Evolutionary conservation across 2,113 vertebrate species (phyloP).

Genomic region (Neoarius graeffei): DNA sequence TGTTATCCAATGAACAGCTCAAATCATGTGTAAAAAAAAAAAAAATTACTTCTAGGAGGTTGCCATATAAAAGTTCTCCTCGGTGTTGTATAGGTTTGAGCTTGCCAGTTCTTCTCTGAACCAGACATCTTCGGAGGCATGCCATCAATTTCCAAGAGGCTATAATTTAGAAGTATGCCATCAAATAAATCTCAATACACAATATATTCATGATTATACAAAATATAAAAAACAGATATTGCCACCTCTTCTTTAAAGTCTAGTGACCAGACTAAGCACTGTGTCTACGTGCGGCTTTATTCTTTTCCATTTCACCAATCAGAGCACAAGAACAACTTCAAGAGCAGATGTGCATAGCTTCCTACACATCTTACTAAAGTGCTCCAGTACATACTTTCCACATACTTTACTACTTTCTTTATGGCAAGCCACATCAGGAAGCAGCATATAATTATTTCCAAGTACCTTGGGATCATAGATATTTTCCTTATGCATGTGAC

Average conservation of each 20-base stretch:
- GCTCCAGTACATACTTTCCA: conserved; percentile 31
- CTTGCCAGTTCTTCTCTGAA: background rate
- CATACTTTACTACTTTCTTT: conserved; percentile 19
- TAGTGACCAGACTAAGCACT: background rate
- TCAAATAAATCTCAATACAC: background rate
- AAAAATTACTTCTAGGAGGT: background rate
- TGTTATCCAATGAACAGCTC: background rate
- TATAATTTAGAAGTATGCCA: background rate
- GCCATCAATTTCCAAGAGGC: background rate
- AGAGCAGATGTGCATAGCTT: background rate
- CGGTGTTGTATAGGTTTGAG: background rate
- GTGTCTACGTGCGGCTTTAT: background rate
- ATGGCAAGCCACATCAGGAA: conserved; percentile 15
- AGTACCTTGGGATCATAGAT: conserved; percentile 29
- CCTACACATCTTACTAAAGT: background rate
- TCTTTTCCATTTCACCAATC: conserved; percentile 8
- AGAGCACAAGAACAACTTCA: background rate
- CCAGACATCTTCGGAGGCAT: background rate
- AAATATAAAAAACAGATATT: background rate
- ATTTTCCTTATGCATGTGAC: conserved; percentile 35
- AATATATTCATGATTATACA: background rate
- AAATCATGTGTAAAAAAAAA: too few relatives aligned
- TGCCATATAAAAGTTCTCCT: background rate
- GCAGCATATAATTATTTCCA: conserved; percentile 27
- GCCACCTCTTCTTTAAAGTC: background rate